Conservation (phyloP, 2,113 vertebrate genomes). For the Bucco capensis region DNA sequence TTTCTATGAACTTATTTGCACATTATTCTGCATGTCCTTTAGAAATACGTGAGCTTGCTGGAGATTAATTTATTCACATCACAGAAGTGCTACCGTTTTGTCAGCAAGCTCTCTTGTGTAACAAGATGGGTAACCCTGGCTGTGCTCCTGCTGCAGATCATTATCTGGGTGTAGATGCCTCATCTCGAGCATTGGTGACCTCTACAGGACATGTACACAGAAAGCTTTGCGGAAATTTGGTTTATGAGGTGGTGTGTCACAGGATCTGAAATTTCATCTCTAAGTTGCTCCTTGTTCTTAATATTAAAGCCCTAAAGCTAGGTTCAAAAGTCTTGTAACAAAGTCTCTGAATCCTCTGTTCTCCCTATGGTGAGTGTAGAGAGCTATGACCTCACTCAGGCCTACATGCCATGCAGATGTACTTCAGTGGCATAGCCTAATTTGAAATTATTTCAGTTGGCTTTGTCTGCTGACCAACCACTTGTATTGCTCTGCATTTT, state of each 20-base stretch:
- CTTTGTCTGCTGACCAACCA: not conserved
- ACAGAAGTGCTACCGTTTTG: not conserved
- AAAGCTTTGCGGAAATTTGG: not conserved
- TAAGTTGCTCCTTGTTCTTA: not conserved
- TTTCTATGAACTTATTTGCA: not conserved
- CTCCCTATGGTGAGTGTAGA: not conserved
- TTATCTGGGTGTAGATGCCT: not conserved
- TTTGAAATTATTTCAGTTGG: not conserved
- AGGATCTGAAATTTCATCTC: not conserved
- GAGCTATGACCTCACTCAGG: not conserved
- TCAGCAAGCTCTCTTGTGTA: not conserved
- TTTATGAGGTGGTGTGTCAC: not conserved
- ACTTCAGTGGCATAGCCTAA: not conserved
- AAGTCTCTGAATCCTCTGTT: not conserved
- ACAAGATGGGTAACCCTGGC: rapidly evolving
- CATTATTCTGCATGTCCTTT: not conserved
- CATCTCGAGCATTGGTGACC: not conserved
- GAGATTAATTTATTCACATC: not conserved
- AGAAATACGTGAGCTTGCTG: not conserved
- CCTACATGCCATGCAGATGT: not conserved
- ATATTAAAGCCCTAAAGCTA: not conserved
- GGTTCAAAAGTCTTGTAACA: not conserved
- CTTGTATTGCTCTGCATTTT: not conserved
- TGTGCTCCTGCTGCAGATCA: not conserved
- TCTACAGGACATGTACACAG: not conserved